Conservation (phyloP, 2,113 vertebrate genomes). For the Hydropotes inermis region DNA sequence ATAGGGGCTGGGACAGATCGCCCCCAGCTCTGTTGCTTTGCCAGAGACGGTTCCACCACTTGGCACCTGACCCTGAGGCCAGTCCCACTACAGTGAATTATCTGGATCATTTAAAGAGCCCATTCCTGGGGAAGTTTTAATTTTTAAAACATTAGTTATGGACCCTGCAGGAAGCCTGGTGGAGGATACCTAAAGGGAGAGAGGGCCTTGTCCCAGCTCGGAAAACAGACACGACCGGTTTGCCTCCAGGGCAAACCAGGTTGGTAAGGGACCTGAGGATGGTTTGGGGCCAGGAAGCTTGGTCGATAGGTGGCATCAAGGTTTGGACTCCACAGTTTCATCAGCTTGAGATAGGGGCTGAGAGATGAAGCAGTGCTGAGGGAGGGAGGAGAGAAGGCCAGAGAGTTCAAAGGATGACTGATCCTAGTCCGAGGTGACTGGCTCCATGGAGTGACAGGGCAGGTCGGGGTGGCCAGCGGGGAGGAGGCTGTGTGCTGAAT, state of each 20-base stretch:
- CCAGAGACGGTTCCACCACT: background rate
- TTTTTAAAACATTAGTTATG: background rate
- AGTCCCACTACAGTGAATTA: background rate
- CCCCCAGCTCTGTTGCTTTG: background rate
- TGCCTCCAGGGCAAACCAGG: background rate
- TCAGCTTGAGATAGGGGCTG: background rate
- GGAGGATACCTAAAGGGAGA: background rate
- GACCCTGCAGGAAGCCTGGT: background rate
- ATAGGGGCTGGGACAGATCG: background rate
- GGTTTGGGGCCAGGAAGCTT: background rate
- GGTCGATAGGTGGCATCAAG: background rate
- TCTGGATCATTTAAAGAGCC: background rate
- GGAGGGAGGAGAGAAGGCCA: background rate
- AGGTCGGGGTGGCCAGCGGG: rapidly evolving
- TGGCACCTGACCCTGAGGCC: background rate
- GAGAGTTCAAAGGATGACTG: background rate
- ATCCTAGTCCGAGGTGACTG: background rate
- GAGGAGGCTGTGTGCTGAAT: background rate
- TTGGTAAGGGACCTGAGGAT: background rate
- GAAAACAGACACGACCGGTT: background rate
- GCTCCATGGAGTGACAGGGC: background rate
- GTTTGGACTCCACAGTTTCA: background rate
- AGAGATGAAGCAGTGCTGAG: background rate
- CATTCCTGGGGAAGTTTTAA: background rate
- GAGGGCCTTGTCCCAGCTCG: background rate